Conservation (phyloP, 2,797 vertebrate genomes). For the Falco peregrinus region DNA sequence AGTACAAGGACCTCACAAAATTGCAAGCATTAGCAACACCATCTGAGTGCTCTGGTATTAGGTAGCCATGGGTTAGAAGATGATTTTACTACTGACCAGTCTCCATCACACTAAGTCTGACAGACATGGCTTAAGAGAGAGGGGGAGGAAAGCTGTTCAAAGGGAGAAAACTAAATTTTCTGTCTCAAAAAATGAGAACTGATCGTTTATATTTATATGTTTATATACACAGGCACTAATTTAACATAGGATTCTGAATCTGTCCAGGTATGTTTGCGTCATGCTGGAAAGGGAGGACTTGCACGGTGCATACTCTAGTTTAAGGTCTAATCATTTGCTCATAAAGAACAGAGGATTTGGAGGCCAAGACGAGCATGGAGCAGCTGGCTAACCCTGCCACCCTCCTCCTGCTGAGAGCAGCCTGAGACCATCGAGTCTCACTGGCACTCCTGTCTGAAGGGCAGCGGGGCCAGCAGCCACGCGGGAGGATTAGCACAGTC, state of each 20-base stretch:
- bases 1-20: neutral
- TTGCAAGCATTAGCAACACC: neutral
- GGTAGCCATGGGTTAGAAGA: neutral
- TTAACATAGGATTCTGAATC: neutral
- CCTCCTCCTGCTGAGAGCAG: neutral
- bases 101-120: neutral
- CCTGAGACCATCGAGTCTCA: neutral
- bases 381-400: neutral
- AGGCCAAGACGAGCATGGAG: neutral
- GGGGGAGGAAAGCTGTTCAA: accelerated
- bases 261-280: neutral
- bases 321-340: neutral
- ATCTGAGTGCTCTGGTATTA: neutral
- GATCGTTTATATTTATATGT: neutral
- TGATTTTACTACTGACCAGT: neutral
- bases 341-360: neutral
- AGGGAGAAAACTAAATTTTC: neutral
- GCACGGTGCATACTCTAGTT: neutral
- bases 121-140: neutral
- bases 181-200: neutral
- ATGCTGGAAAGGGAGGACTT: neutral
- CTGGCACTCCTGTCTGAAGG: neutral
- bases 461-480: neutral
- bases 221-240: neutral
- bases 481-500: neutral